Evolutionary conservation across 2,797 vertebrate species (phyloP).

Genomic region (Anolis apletophallus): DNA sequence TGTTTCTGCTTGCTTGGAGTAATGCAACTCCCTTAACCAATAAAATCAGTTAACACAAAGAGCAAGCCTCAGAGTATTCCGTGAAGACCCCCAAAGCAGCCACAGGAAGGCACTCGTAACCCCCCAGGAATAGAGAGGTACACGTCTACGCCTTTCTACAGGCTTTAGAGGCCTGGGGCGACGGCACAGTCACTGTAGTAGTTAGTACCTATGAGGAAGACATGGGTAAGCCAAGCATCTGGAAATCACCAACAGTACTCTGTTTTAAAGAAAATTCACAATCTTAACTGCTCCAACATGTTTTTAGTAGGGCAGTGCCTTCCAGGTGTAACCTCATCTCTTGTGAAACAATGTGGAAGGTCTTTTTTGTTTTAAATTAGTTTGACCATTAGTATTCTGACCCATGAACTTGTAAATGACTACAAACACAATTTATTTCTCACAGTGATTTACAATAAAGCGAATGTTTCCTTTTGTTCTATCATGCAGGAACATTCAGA

Average conservation of each 20-base stretch:
- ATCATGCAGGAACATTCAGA: background rate
- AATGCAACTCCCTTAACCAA: too few relatives aligned
- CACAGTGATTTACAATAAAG: background rate
- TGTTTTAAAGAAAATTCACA: background rate
- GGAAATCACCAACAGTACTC: background rate
- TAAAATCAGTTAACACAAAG: too few relatives aligned
- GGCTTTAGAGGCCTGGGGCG: too few relatives aligned
- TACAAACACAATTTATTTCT: background rate
- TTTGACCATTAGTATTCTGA: background rate
- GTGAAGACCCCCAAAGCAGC: too few relatives aligned
- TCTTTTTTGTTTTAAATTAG: background rate
- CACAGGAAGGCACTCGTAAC: too few relatives aligned
- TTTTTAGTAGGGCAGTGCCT: background rate
- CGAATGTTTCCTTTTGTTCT: background rate
- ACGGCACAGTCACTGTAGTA: too few relatives aligned
- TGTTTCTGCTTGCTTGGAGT: too few relatives aligned
- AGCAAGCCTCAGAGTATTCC: too few relatives aligned
- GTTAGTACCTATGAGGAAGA: too few relatives aligned
- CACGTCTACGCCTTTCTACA: too few relatives aligned
- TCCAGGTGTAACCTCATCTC: background rate
- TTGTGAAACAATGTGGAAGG: background rate
- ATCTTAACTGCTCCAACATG: background rate
- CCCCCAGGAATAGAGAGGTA: too few relatives aligned
- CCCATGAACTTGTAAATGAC: background rate
- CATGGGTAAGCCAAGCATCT: background rate